Evolutionary conservation across 37 sponge, comb jelly and placozoan species (phyloP).

Genomic region (Oscarella lobularis): DNA sequence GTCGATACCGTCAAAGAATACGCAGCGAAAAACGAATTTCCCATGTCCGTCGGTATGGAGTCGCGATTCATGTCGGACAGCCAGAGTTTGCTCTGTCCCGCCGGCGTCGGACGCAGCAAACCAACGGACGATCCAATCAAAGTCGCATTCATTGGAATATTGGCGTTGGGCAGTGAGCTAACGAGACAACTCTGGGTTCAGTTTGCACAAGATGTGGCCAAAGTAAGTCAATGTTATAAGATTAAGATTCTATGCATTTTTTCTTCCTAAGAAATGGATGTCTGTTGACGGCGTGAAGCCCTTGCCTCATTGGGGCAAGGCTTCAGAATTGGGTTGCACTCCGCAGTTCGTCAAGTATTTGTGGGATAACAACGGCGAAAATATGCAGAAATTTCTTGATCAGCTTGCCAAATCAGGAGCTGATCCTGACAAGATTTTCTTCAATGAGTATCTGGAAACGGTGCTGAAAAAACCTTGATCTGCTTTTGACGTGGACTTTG

Average conservation of each 20-base stretch:
- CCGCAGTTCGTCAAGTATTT: neutral
- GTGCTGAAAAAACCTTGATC: too few relatives aligned
- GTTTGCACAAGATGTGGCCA: neutral
- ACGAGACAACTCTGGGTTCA: too few relatives aligned
- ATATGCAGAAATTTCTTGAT: neutral
- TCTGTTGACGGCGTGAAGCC: neutral
- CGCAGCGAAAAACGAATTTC: neutral
- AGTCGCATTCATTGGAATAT: neutral
- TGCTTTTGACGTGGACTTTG: too few relatives aligned
- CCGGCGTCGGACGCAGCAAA: neutral
- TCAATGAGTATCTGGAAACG: neutral
- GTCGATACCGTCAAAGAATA: neutral
- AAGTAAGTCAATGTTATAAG: neutral
- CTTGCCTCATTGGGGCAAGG: neutral
- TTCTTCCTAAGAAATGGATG: neutral
- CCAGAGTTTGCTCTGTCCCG: neutral
- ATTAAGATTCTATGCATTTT: too few relatives aligned
- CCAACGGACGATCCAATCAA: neutral
- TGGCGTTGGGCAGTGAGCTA: neutral
- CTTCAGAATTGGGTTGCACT: neutral
- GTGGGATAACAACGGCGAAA: neutral
- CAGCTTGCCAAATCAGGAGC: neutral
- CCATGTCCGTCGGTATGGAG: neutral
- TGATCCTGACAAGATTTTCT: neutral
- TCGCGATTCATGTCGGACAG: neutral